phyloP scores from a whole-genome alignment of 2,797 vertebrate species.

The Buceros bicornis region DNA sequence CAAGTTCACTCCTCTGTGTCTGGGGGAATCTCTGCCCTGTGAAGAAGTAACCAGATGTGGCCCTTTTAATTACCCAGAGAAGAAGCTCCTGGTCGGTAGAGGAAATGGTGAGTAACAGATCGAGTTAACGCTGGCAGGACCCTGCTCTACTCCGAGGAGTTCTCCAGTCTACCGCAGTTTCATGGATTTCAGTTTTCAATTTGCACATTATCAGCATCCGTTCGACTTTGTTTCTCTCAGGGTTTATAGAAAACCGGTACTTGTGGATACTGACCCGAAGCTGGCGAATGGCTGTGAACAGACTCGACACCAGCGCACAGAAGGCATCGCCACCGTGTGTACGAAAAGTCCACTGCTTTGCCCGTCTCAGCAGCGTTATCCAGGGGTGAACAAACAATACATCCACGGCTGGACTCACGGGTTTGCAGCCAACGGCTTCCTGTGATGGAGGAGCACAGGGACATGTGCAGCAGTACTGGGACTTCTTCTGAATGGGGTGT shows the following conservation, averaged over 20 bases:
- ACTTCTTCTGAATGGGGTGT: background rate
- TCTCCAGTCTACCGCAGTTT: background rate
- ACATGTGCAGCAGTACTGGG: rapidly evolving
- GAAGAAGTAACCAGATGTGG: background rate
- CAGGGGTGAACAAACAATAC: background rate
- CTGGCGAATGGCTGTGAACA: background rate
- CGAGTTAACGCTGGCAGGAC: background rate
- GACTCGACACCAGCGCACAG: background rate
- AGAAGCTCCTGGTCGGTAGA: background rate
- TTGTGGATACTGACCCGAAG: background rate
- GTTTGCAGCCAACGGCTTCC: background rate
- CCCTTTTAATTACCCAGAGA: background rate
- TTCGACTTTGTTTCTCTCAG: background rate
- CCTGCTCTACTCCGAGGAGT: background rate
- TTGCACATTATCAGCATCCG: too few relatives aligned
- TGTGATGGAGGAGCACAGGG: rapidly evolving
- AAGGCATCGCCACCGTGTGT: background rate
- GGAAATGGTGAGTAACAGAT: background rate
- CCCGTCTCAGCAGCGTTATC: background rate
- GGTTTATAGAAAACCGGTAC: background rate
- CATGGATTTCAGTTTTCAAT: background rate
- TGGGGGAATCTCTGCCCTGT: background rate
- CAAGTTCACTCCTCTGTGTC: background rate
- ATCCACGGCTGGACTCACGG: rapidly evolving
- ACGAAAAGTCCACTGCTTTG: background rate